Conservation (phyloP, 1,140 invertebrate species). For the Lordiphosa mommai region DNA sequence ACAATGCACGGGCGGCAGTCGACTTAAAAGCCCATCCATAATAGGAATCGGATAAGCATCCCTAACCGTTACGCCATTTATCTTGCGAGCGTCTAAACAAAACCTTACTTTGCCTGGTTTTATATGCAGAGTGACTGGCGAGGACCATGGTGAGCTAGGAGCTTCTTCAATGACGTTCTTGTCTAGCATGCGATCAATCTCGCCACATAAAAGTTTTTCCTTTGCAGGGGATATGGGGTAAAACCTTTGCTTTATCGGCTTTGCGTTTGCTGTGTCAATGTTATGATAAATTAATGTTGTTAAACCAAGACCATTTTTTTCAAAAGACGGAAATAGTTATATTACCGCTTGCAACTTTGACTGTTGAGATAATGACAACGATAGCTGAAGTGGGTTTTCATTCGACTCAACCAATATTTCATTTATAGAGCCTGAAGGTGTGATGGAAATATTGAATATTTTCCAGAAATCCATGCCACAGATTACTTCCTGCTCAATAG, state of each 20-base stretch:
- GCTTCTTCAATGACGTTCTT: constrained; percentile 25
- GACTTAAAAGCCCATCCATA: background rate
- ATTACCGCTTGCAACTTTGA: background rate
- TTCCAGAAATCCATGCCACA: constrained; percentile 28
- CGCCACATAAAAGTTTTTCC: constrained; percentile 16
- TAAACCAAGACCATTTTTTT: background rate
- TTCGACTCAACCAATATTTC: too few relatives aligned
- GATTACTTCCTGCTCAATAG: constrained; percentile 9
- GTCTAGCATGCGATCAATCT: constrained; percentile 23
- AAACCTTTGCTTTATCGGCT: constrained; percentile 15
- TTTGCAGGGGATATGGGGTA: constrained; percentile 22
- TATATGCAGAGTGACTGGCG: background rate
- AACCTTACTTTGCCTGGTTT: too few relatives aligned
- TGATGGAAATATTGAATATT: constrained; percentile 3
- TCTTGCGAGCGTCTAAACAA: too few relatives aligned
- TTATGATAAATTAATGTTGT: constrained; percentile 1
- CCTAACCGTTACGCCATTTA: too few relatives aligned
- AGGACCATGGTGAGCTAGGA: constrained; percentile 23
- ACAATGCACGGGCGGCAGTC: background rate
- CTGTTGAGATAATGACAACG: background rate
- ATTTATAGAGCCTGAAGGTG: background rate
- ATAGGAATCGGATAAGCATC: background rate
- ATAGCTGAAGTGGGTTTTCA: too few relatives aligned
- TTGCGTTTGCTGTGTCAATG: constrained; percentile 1
- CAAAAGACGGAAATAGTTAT: background rate